Conservation (phyloP, 2,888 invertebrate species). For the Pachymerium ferrugineum region DNA sequence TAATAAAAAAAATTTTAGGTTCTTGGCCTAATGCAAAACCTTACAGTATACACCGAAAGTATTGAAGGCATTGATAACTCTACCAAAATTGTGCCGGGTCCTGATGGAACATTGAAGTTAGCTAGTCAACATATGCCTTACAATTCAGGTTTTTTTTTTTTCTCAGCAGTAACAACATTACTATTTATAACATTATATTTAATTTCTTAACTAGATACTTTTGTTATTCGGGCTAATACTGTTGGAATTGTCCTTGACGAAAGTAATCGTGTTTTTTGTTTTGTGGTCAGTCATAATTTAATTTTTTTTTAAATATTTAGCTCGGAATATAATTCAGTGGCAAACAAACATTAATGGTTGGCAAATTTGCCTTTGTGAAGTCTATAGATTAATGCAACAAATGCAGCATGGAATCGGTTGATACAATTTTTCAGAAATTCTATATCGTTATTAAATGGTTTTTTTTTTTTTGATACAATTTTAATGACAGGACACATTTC, state of each 20-base stretch:
- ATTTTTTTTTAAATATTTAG: slow-evolving; percentile 33
- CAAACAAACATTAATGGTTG: slow-evolving; percentile 37
- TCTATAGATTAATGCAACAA: slow-evolving; percentile 35
- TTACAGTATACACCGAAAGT: slow-evolving; percentile 44
- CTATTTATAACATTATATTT: slow-evolving; percentile 22
- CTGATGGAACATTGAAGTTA: slow-evolving; percentile 43
- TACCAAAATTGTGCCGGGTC: slow-evolving; percentile 40
- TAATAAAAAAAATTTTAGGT: slow-evolving; percentile 40
- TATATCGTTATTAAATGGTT: background rate
- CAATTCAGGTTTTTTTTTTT: slow-evolving; percentile 42
- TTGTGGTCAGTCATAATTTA: slow-evolving; percentile 5
- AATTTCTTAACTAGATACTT: background rate
- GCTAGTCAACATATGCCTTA: slow-evolving; percentile 43
- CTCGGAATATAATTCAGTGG: slow-evolving; percentile 38
- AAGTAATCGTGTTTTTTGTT: background rate
- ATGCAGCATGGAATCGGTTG: slow-evolving; percentile 36
- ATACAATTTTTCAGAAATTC: no score
- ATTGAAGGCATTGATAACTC: slow-evolving; percentile 43
- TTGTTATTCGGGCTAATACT: background rate
- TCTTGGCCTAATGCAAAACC: slow-evolving; percentile 40
- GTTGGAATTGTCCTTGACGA: background rate
- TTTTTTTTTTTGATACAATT: background rate
- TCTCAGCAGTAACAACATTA: slow-evolving; percentile 26
- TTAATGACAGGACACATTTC: slow-evolving; percentile 34
- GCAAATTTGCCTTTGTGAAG: slow-evolving; percentile 38